phyloP scores from a whole-genome alignment of 1,140 invertebrate genomes.

The Drosophila oshimai region DNA sequence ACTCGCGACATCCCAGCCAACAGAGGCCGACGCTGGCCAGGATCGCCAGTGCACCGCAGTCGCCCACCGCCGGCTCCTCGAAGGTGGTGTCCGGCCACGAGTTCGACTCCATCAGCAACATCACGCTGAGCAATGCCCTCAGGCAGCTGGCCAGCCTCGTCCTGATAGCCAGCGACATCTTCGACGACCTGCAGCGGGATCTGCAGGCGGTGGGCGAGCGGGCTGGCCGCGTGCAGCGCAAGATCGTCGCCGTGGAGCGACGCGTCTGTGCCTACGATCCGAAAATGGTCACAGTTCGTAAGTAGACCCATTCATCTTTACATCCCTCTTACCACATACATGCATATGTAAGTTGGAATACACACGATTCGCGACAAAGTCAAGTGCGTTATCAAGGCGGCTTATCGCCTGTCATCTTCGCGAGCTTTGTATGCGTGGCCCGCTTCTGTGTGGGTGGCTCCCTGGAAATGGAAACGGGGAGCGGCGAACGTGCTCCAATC shows the following conservation, averaged over 20 bases:
- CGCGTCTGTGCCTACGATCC: constrained; percentile 87
- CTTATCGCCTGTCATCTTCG: constrained; percentile 58
- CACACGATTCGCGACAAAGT: constrained; percentile 39
- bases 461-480: constrained; percentile 13
- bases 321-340: background rate
- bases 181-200: constrained; percentile 88
- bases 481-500: constrained; percentile 43
- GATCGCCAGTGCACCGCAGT: constrained; percentile 60
- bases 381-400: constrained; percentile 64
- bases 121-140: constrained; percentile 89
- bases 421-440: constrained; percentile 51
- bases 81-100: constrained; percentile 85
- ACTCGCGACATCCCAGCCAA: constrained; percentile 64
- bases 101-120: constrained; percentile 89
- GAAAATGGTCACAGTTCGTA: constrained; percentile 92
- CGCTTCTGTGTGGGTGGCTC: constrained; percentile 27
- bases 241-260: constrained; percentile 86
- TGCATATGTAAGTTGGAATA: background rate
- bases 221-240: constrained; percentile 85
- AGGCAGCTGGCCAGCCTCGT: constrained; percentile 91
- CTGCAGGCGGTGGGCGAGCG: constrained; percentile 87
- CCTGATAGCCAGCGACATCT: constrained; percentile 90
- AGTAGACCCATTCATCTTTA: constrained; percentile 84
- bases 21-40: constrained; percentile 37
- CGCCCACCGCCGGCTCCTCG: constrained; percentile 51